These are phyloP conservation scores for Leptarthrus brevirostris DNA, from an alignment of 2,888 invertebrate genomes.

Conservation along the genomic window DNA sequence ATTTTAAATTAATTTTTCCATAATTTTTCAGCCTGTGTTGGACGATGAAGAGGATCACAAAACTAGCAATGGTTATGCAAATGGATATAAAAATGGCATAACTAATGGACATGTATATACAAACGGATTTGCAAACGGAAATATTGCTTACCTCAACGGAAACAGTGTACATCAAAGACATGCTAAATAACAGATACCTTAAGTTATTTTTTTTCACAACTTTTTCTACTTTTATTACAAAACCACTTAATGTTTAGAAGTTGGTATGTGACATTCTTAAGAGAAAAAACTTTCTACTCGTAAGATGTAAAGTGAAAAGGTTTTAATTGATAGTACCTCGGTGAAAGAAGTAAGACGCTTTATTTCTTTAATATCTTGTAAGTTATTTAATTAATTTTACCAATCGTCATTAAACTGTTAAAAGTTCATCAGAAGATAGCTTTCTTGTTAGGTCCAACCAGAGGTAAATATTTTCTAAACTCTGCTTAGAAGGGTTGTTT, in stretches of 20 bases:
- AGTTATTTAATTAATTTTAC: conserved; percentile 26
- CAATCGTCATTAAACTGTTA: conserved; percentile 13
- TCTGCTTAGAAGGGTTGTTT: too few species aligned
- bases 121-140: conserved; percentile 64
- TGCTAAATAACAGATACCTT: conserved; percentile 64
- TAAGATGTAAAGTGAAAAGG: too few species aligned
- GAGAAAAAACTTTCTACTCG: not conserved
- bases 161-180: conserved; percentile 67
- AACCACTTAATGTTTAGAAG: conserved; percentile 13
- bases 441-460: too few species aligned
- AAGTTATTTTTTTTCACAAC: not conserved
- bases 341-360: conserved; percentile 24
- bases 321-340: conserved; percentile 4
- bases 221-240: conserved; percentile 39
- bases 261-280: not conserved
- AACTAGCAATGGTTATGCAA: conserved; percentile 60
- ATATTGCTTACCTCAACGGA: conserved; percentile 56
- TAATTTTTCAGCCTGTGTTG: conserved; percentile 75
- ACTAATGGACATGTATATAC: conserved; percentile 60
- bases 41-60: conserved; percentile 67
- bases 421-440: not conserved
- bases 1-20: too few species aligned
- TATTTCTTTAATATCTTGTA: conserved; percentile 5
- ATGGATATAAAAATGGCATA: conserved; percentile 62
- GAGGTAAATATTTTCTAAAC: too few species aligned